Conservation (phyloP, 2,113 vertebrate genomes). For the Entomyzon cyanotis region DNA sequence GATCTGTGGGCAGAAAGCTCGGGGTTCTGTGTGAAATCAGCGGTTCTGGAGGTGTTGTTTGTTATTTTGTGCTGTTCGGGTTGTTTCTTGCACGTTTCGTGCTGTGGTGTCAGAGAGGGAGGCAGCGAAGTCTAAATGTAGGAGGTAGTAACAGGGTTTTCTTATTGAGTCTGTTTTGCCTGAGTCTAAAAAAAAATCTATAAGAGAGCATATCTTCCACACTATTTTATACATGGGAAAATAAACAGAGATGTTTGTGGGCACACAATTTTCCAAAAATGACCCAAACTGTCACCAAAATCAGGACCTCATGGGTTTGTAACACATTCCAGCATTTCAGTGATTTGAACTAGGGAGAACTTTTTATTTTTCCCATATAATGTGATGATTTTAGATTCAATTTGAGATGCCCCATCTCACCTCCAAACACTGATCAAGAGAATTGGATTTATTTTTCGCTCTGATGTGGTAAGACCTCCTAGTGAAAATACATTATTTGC, state of each 20-base stretch:
- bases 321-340: background rate
- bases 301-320: background rate
- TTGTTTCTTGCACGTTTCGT: background rate
- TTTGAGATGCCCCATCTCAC: background rate
- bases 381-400: background rate
- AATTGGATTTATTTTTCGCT: conserved; percentile 8
- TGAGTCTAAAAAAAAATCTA: background rate
- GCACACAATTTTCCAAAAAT: background rate
- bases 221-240: background rate
- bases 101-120: background rate
- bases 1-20: background rate
- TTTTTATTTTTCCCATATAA: background rate
- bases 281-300: background rate
- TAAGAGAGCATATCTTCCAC: background rate
- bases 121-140: background rate
- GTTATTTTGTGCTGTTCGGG: background rate
- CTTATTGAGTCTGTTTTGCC: background rate
- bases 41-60: background rate
- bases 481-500: background rate
- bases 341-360: background rate
- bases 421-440: background rate
- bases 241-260: background rate
- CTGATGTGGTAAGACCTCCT: background rate
- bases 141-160: background rate
- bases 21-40: background rate